These are phyloP conservation scores for Aricia artaxerxes DNA, from an alignment of 2,888 invertebrate species.

Conservation along the genomic window DNA sequence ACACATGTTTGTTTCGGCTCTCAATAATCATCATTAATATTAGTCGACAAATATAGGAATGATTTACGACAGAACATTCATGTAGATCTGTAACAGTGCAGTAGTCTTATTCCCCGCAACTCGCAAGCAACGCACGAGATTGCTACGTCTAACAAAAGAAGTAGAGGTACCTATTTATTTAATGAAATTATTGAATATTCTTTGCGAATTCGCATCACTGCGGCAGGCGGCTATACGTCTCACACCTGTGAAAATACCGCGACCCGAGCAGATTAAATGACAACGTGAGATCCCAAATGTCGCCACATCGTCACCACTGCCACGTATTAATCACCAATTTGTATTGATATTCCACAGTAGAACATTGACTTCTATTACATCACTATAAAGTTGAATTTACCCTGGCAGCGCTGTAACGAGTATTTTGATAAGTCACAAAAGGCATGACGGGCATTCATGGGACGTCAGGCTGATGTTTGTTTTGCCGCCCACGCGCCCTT, in stretches of 20 bases:
- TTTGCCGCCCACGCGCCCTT: slow-evolving; percentile 50
- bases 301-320: slow-evolving; percentile 41
- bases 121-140: no score
- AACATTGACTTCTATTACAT: slow-evolving; percentile 36
- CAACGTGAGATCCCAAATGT: slow-evolving; percentile 41
- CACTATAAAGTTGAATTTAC: slow-evolving; percentile 48
- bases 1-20: no score
- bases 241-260: slow-evolving; percentile 56
- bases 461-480: slow-evolving; percentile 69
- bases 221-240: background rate
- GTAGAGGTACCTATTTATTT: no score
- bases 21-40: no score
- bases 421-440: slow-evolving; percentile 75
- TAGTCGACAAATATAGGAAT: no score
- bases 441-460: slow-evolving; percentile 75
- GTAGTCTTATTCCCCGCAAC: background rate
- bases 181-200: background rate
- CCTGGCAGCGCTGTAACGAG: slow-evolving; percentile 1
- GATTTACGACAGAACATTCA: no score
- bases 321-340: slow-evolving; percentile 47
- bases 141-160: no score
- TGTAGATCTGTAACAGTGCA: background rate
- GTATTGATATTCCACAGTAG: slow-evolving; percentile 40
- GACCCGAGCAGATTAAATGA: slow-evolving; percentile 35
- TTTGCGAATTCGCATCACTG: slow-evolving; percentile 6